Evolutionary conservation across 1,140 invertebrate genomes (phyloP), one percentile per base, ranked within the genome.

Genomic region (Tetragonula clypearis): DNA sequence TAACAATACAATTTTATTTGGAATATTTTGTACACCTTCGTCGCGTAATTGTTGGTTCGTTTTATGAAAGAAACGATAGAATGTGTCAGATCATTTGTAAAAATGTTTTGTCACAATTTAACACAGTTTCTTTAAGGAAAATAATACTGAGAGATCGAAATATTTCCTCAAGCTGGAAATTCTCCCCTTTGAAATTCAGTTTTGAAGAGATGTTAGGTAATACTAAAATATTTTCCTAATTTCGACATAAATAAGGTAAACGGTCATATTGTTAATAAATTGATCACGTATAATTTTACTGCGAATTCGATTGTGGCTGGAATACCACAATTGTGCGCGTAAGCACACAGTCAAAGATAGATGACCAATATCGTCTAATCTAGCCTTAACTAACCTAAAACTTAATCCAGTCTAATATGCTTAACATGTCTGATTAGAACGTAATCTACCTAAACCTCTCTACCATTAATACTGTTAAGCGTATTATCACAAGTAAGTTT

Each of bases 351-450:
- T 49, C 69, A 72, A 72, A 72, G 69, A 41, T 17, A 72, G 23
- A 72, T 72, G 21, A 72, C 23, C 71, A 26, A 53, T 12, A n/a
- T 55, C 8, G 15, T 53, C 71, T 73, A 53, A 73, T 73, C 35
- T 73, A 53, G 6, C 8, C 8, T 17, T 73, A 73, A 73, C 49
- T 14, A 53, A 26, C 71, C 49, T 26, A 55, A 26, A 73, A 73
- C 23, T 15, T 26, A 30, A 30, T 75, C 19, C n/a, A 21, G 73
- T 30, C 17, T 75, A 56, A 75, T 75, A 56, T 30, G 17, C 53
- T 56, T 56, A 75, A 56, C 49, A 30, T 56, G 53, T 75, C 73
- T 26, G 49, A 75, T 75, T 75, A 53, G 53, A 75, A 75, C 49
- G 6, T 73, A 73, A 73, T 14, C 73, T 30, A 14, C 73, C 53